Base-by-base conservation (phyloP, 2,113 vertebrate species). In the Podarcis raffonei region DNA sequence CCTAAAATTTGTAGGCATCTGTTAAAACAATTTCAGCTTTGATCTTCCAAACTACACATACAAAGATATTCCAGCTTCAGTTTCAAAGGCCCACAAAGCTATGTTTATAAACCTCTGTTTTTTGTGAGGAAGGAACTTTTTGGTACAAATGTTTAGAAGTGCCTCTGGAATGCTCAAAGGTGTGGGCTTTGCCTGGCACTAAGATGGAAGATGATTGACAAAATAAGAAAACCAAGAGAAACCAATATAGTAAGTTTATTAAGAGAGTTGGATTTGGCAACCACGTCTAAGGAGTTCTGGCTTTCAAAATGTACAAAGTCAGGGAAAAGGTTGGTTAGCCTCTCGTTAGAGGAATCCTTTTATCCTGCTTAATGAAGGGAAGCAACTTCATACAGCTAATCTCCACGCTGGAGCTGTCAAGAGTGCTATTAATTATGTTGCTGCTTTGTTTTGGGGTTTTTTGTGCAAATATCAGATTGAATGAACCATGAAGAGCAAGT, bases 351-450 rank as follows among this genome's bases (percentile, higher is more conserved):
- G 85, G 35, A 89, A 68, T 81, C 83, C 94, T 95, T 96, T 96
- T 93, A 95, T 96, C 92, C 76, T 93, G 87, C 75, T 86, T 94
- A 91, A 86, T 91, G 88, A 91, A 93, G 88, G 83, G 89, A 95
- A 96, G 68, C 90, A 91, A 87, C 87, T 91, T 88, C 83, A 81
- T 84, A 90, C 93, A 93, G 66, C n/a, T 93, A 83, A 92, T 94
- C 94, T 94, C 88, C 59, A 91, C 84, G 79, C 79, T 94, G 90
- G 90, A 94, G 90, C 88, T 86, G 78, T 91, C 82, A 91, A 90
- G 89, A 88, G 48, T 53, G 16, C 86, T 86, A 76, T 30, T 74
- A 32, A 68, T 90, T 90, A 79, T 85, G 71, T 32, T 5, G 15
- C 30, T 53, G 48, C 48, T 53, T 53, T 53, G 48, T 53, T 53